A percentile compares a stretch with the other conserved stretches of the same genome.
These are phyloP conservation scores for Antechinus stuartii DNA, from an alignment of 2,113 vertebrate species.

Conservation along the genomic window DNA sequence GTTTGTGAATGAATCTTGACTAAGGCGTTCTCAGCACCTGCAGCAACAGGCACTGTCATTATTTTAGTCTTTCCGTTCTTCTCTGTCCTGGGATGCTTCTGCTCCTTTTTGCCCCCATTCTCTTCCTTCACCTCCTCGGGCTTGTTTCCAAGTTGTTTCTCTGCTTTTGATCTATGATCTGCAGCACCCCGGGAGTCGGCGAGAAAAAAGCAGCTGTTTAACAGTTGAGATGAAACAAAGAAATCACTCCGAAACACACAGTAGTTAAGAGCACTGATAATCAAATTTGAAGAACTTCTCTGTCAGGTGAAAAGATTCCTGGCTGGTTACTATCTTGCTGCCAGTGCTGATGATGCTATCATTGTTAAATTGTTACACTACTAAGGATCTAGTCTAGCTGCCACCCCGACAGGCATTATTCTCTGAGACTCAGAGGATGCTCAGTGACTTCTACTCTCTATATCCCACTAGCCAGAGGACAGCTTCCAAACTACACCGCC, in stretches of 20 bases:
- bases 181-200: not conserved
- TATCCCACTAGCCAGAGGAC: not conserved
- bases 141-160: not conserved
- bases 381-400: not conserved
- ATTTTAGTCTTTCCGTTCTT: not conserved
- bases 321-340: not conserved
- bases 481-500: not conserved
- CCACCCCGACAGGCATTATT: not conserved
- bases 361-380: not conserved
- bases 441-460: not conserved
- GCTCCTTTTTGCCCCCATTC: not conserved
- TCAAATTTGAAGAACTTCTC: not conserved
- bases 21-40: not conserved
- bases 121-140: not conserved
- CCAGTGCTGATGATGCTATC: not conserved
- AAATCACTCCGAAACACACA: not conserved
- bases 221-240: not conserved
- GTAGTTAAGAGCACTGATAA: not conserved
- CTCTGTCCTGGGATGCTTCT: not conserved
- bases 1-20: not conserved
- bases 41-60: not conserved
- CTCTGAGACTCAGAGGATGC: not conserved
- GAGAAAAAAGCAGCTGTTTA: not conserved
- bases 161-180: not conserved
- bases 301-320: not conserved